phyloP scores from a whole-genome alignment of 1,140 invertebrate species.

The Camponotus floridanus region DNA sequence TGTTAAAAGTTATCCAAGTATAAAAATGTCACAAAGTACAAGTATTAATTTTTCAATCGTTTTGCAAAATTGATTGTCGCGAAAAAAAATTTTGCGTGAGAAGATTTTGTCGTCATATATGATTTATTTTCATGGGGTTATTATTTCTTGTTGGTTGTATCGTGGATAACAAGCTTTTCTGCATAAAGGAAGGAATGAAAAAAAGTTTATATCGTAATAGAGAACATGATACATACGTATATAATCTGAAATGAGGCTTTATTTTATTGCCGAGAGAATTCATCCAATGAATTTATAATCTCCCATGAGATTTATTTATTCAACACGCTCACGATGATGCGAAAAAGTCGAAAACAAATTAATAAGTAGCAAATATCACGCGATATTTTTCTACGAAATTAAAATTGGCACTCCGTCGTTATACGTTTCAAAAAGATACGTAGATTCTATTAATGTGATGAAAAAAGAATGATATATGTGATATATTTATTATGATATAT shows the following conservation, averaged over 20 bases:
- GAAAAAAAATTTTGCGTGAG: background rate
- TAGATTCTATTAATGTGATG: no score
- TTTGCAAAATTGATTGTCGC: background rate
- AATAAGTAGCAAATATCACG: constrained; percentile 8
- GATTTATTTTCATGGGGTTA: background rate
- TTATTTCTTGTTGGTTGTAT: background rate
- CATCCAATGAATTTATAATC: constrained; percentile 46
- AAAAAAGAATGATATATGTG: no score
- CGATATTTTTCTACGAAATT: background rate
- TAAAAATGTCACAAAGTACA: background rate
- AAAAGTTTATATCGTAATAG: constrained; percentile 4
- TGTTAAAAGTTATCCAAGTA: background rate
- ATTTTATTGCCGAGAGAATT: constrained; percentile 43
- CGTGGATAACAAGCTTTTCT: background rate
- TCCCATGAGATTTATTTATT: constrained; percentile 21
- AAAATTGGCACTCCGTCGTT: background rate
- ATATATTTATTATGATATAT: background rate
- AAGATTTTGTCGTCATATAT: background rate
- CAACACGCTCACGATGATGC: background rate
- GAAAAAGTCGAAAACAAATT: constrained; percentile 12
- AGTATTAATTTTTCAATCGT: background rate
- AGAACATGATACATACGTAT: background rate
- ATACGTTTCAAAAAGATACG: background rate
- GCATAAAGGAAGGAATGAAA: background rate
- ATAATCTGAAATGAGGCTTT: background rate